Base-by-base conservation (phyloP, 2,113 vertebrate genomes). In the Trematomus loennbergii region DNA sequence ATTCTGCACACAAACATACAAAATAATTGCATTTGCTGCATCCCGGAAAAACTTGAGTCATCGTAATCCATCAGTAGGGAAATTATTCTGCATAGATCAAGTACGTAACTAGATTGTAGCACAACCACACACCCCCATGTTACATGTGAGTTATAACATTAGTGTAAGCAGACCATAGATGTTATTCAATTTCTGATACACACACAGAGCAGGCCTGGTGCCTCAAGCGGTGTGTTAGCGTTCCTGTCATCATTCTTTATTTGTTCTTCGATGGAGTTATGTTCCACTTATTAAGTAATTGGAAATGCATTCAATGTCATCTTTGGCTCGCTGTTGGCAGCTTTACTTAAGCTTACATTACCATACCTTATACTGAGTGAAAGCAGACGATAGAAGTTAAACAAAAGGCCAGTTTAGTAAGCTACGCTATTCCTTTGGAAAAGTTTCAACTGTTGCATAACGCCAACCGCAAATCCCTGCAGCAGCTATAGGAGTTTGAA, bases 51-150 rank as follows among this genome's bases (percentile, higher is more conserved):
- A 43, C 45, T 50, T 77, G 73, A 81, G 36, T 81, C 43, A 57
- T 20, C 73, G 17, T 54, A 62, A 75, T 63, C 73, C 36, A 45
- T 83, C 75, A 67, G 11, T 16, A 16, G 29, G 72, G 59, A 76
- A 75, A 63, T 75, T 20, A 78, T 68, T 40, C 5, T 1, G 16
- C 9, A 17, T 72, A 50, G n/a, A 82, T 72, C 53, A 59, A 15
- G 15, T 25, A 40, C 69, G 11, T 82, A 84, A 86, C 70, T 62
- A 54, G 78, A 81, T 84, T 84, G 64, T 36, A 17, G 62, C 12
- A n/a, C 59, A 17, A 2, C 69, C 54, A 29, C 36, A 43, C 10
- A 15, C 5, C 33, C 62, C 18, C 12, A 65, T 36, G 61, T n/a
- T 57, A 54, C 22, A 9, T 59, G 22, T 81, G 64, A 65, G 53